Base-by-base conservation (phyloP, 2,113 vertebrate species). In the Myrmophylax atrothorax region DNA sequence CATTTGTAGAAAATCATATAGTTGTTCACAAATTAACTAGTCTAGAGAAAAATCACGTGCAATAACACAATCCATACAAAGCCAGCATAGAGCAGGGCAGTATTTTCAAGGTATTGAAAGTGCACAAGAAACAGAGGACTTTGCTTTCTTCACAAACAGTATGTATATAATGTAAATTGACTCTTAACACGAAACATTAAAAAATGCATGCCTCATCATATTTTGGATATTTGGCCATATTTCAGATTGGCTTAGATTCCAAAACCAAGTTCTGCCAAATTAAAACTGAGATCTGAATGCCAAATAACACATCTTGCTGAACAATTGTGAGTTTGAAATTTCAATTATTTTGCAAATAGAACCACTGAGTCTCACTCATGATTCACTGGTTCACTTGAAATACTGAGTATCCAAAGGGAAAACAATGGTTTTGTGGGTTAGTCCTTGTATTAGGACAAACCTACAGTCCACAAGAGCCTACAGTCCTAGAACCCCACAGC, bases 261-360 rank as follows among this genome's bases (percentile, higher is more conserved):
- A 83, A 46, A 93, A 79, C 64, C 12, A 69, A 77, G 33, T 80
- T 62, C 58, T 80, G 25, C 40, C 15, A n/a, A 64, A 73, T 66
- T 12, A 83, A 80, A 94, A 68, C 2, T 22, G 68, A 90, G 10
- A 83, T 40, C 24, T 73, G 37, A 73, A 90, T 70, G n/a, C 49
- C 40, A 84, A 80, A 14, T 11, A 58, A 14, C 22, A 9, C 40
- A 46, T 38, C 42, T 62, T 66, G 25, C 15, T 80, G 37, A 76
- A 60, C 9, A 83, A 49, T 3, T 70, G 10, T 18, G 23, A 8
- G 14, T 66, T 52, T 35, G 37, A 69, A 86, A 73, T n/a, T 60
- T 66, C 8, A 25, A 28, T 47, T 86, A 29, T 84, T 96, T 92
- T 72, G n/a, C 56, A 75, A 86, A 73, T 17, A 89, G 24, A 90